Evolutionary conservation across 2,888 invertebrate species (phyloP), one percentile per base, ranked within the genome.

Genomic region (Girardia tigrina): DNA sequence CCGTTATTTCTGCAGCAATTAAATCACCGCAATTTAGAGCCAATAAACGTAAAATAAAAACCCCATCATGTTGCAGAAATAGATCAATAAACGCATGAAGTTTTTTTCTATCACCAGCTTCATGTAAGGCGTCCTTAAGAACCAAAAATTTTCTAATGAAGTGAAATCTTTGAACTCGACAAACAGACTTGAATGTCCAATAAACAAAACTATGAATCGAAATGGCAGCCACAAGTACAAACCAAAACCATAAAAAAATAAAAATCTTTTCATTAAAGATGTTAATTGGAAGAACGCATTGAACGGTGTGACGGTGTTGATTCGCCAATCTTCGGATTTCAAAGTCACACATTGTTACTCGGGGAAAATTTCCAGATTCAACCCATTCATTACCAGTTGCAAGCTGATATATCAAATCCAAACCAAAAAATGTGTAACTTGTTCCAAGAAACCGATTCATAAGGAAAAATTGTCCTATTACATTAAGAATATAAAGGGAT

Each of bases 241-340:
- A 81, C 86, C 86, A 86, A 81, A 85, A 86, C 86, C 86, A 86
- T 71, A 86, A 81, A 81, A 86, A 86, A 78, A 83, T 83, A 78
- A 83, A 84, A 76, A 84, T 84, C 79, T 84, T 84, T 78, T 78
- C 78, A 70, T 78, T 78, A 70, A 78, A 78, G 56, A 78, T 29
- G 73, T 78, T 78, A 26, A 78, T 83, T 36, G 84, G 83, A 77
- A 84, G 79, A 8, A 83, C 83, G 79, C 84, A 84, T 78, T 84
- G 84, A 26, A 84, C 83, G 29, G 83, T 84, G 78, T 85, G 84
- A 28, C 83, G 80, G 79, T 86, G 86, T 28, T 84, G 82, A 79
- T 85, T 85, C 26, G 79, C 80, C 73, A 86, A 81, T 77, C 84
- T 85, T 20, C 85, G 79, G 27, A 84, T 82, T 74, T 80, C 81